Conservation (phyloP, 2,797 vertebrate species). For the Melopsittacus undulatus region DNA sequence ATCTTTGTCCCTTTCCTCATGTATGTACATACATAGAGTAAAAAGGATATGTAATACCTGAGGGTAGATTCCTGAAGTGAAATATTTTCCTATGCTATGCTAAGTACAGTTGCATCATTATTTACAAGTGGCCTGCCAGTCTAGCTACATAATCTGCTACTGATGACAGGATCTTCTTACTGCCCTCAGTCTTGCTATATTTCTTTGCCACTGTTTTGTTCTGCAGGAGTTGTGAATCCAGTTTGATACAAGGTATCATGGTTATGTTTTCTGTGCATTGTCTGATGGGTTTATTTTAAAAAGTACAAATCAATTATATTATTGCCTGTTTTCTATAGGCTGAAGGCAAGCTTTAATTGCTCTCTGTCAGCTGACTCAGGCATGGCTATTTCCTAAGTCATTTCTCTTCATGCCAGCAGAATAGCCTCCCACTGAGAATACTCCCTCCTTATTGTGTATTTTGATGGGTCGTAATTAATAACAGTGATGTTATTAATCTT, state of each 20-base stretch:
- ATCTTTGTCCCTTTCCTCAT: not conserved
- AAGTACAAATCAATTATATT: not conserved
- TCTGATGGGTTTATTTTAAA: conserved; percentile 15
- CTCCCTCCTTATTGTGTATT: not conserved
- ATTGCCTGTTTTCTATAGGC: not conserved
- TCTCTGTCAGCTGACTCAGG: conserved; percentile 28
- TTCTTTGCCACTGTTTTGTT: not conserved
- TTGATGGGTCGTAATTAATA: conserved; percentile 35
- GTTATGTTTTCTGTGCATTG: not conserved
- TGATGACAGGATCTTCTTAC: not conserved
- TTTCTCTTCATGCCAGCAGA: conserved; percentile 36
- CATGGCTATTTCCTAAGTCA: conserved; percentile 9
- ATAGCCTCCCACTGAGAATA: conserved; percentile 12
- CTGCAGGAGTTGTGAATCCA: not conserved
- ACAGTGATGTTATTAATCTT: conserved; percentile 27
- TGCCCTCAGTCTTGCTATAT: not conserved
- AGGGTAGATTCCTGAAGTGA: not conserved
- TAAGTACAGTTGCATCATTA: not conserved
- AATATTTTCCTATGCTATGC: not conserved
- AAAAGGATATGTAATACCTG: not conserved
- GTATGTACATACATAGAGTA: not conserved
- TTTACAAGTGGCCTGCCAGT: not conserved
- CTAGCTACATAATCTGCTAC: not conserved
- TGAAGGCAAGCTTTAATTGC: conserved; percentile 32
- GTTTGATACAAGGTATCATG: not conserved